phyloP scores from a whole-genome alignment of 2,113 vertebrate species.

The Pangasianodon hypophthalmus region DNA sequence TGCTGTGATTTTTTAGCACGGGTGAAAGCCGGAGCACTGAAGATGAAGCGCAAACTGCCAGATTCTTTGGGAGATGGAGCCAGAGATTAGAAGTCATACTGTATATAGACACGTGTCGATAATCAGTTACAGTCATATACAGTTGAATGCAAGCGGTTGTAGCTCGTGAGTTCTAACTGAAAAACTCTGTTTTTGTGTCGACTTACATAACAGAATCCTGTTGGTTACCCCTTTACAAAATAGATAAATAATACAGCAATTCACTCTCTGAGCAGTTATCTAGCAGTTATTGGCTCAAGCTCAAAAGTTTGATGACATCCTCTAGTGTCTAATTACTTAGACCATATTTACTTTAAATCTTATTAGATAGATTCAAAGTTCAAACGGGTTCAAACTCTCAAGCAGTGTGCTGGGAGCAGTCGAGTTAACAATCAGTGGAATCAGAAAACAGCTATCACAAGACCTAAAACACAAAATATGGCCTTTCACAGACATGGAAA shows the following conservation, averaged over 20 bases:
- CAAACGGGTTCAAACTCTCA: not conserved
- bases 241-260: not conserved
- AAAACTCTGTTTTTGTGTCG: not conserved
- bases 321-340: not conserved
- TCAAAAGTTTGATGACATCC: not conserved
- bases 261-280: not conserved
- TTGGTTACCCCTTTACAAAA: not conserved
- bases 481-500: not conserved
- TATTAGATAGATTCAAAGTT: not conserved
- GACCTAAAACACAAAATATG: not conserved
- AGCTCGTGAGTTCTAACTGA: not conserved
- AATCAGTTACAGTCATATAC: not conserved
- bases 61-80: constrained; percentile 58
- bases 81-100: constrained; percentile 53
- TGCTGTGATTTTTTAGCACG: constrained; percentile 54
- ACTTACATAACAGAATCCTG: not conserved
- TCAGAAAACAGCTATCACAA: not conserved
- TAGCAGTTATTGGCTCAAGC: not conserved
- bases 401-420: not conserved
- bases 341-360: not conserved
- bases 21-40: constrained; percentile 45
- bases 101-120: not conserved
- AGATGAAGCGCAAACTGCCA: constrained; percentile 49
- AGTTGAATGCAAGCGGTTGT: not conserved
- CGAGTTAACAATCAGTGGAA: not conserved